These are phyloP conservation scores for Dorcus parallelipipedus DNA, from an alignment of 2,888 invertebrate genomes.

Conservation along the genomic window DNA sequence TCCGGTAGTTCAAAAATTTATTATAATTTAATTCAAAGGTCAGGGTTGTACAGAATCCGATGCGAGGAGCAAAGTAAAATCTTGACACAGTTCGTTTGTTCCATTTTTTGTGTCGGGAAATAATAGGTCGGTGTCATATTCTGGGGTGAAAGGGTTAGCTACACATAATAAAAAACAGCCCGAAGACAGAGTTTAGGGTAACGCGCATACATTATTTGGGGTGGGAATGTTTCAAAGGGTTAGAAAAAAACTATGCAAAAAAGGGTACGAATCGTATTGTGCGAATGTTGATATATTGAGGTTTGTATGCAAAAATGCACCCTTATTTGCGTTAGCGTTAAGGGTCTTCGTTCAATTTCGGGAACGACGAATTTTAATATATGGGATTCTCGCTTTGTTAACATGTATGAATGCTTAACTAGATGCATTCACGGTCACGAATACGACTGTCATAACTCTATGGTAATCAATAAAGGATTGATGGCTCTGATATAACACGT, in stretches of 20 bases:
- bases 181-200: constrained; percentile 48
- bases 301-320: constrained; percentile 39
- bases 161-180: constrained; percentile 48
- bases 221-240: constrained; percentile 45
- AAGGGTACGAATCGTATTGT: constrained; percentile 43
- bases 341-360: constrained; percentile 17
- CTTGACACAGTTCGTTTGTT: constrained; percentile 52
- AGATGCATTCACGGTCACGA: constrained; percentile 51
- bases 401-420: constrained; percentile 50
- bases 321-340: constrained; percentile 30
- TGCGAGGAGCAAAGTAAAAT: constrained; percentile 34
- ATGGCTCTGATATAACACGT: constrained; percentile 36
- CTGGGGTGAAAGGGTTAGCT: constrained; percentile 49
- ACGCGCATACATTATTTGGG: constrained; percentile 48
- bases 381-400: constrained; percentile 46
- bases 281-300: constrained; percentile 40
- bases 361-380: constrained; percentile 37
- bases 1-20: constrained; percentile 15
- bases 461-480: constrained; percentile 50
- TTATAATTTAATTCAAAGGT: constrained; percentile 28
- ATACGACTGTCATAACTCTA: constrained; percentile 51
- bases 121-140: constrained; percentile 51
- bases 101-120: constrained; percentile 44
- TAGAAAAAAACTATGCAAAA: constrained; percentile 46
- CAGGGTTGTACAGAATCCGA: constrained; percentile 24